These are phyloP conservation scores for Zootermopsis nevadensis DNA, from an alignment of 2,888 invertebrate genomes.

Conservation along the genomic window DNA sequence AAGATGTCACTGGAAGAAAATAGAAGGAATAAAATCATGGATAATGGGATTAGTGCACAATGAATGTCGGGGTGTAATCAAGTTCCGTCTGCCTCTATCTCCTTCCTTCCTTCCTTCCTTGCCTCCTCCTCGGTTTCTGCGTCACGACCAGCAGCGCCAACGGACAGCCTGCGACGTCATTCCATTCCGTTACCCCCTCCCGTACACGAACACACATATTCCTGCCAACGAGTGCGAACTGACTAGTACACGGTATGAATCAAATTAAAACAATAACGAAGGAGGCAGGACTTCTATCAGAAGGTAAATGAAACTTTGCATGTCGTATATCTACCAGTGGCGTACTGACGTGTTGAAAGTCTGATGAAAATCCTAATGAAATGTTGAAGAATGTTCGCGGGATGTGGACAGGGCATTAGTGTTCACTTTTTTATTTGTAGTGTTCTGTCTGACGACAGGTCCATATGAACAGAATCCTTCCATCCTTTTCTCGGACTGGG, in stretches of 20 bases:
- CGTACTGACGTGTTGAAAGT: not conserved
- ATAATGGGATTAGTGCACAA: slow-evolving; percentile 50
- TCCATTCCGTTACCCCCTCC: not conserved
- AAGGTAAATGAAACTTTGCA: not conserved
- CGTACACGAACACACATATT: not conserved
- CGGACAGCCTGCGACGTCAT: slow-evolving; percentile 13
- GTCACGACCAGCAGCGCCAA: not conserved
- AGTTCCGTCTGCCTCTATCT: slow-evolving; percentile 34
- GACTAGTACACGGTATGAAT: slow-evolving; percentile 32
- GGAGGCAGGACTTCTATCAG: not conserved
- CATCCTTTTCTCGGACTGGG: too few relatives aligned
- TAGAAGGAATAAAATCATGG: not conserved
- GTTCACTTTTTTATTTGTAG: too few relatives aligned
- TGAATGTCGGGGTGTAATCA: slow-evolving; percentile 50
- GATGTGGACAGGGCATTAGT: too few relatives aligned
- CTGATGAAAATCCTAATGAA: too few relatives aligned
- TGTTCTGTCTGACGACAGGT: too few relatives aligned
- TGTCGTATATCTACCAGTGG: not conserved
- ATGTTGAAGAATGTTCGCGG: too few relatives aligned
- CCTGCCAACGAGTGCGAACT: slow-evolving; percentile 31
- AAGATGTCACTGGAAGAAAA: slow-evolving; percentile 14
- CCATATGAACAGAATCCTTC: too few relatives aligned
- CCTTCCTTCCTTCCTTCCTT: slow-evolving; percentile 6
- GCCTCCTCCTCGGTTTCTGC: slow-evolving; percentile 24
- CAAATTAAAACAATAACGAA: slow-evolving; percentile 42